Evolutionary conservation across 1,140 invertebrate genomes (phyloP), one percentile per base, ranked within the genome.

Genomic region (Anastrepha obliqua): DNA sequence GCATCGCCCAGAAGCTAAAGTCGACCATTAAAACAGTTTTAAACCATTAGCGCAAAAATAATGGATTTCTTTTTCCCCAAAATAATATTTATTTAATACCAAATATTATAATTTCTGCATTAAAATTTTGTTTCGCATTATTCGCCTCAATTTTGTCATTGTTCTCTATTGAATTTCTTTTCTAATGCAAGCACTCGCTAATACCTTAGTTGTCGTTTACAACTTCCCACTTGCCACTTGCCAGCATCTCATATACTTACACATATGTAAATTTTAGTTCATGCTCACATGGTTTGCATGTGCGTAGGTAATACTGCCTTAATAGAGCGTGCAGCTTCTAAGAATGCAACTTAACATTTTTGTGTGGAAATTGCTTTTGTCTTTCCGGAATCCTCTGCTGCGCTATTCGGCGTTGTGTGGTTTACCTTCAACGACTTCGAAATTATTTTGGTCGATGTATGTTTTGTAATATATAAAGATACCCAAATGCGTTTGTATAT

Each of bases 311-410:
- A n/a, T 62, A 9, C 60, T 62, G 15, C 60, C 29, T 29, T 29
- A 17, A 5, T 15, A 8, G n/a, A 81, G 17, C 74, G 20, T 81
- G 17, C 74, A 81, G 42, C 44, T 47, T 81, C 74, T 55, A 55
- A 51, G 44, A 64, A 87, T 87, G 86, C 60, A 67, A 20, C 62
- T 87, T 55, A 87, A 67, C 70, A 29, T 60, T 85, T 87, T 70
- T 85, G 51, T 87, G 67, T 78, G 5, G 29, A 64, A 78, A 64
- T 88, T 87, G 85, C 85, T 81, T 87, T 86, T 88, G 88, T 78
- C 39, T 70, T 88, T 78, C 44, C 47, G 86, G 78, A 67, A 87
- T 88, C 81, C 81, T 44, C 8, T 67, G 42, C 44, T 5, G 59
- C 60, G 58, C 85, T 44, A 60, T 60, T 17, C 59, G 5, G 58